Percentiles rank a stretch among this genome's conserved stretches.
phyloP scores from a whole-genome alignment of 2,797 vertebrate genomes.

The Neopelma chrysocephalum region DNA sequence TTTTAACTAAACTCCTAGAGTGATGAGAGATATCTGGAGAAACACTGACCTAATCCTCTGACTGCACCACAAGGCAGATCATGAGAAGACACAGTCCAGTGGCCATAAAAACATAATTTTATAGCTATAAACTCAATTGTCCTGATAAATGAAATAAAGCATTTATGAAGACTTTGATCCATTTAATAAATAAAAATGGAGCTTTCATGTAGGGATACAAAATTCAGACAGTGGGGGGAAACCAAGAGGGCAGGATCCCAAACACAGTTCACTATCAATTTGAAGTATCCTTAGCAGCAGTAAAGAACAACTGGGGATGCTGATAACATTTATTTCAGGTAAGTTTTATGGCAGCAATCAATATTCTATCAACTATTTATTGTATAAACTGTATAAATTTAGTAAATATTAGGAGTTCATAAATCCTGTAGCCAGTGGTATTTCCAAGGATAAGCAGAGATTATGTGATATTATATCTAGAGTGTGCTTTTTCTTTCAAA shows the following conservation, averaged over 20 bases:
- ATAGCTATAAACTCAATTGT: not conserved
- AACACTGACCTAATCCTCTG: not conserved
- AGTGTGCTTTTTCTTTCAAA: not conserved
- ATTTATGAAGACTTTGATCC: not conserved
- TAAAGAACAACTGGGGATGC: not conserved
- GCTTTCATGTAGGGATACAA: not conserved
- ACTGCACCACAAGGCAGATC: not conserved
- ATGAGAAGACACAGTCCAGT: not conserved
- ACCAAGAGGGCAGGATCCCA: rapidly evolving
- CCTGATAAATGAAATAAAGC: constrained; percentile 11
- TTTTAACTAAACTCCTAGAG: not conserved
- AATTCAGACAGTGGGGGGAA: not conserved
- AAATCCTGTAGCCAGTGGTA: constrained; percentile 1
- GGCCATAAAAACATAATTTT: not conserved
- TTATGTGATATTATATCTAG: constrained; percentile 18
- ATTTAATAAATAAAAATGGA: constrained; percentile 30
- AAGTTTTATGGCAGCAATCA: constrained; percentile 32
- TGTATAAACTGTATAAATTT: not conserved
- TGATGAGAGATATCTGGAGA: not conserved
- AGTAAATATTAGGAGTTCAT: not conserved
- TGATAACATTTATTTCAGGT: not conserved
- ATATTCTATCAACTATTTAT: not conserved
- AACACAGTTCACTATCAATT: not conserved
- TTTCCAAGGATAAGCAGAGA: not conserved
- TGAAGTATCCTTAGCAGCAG: not conserved